Conservation (phyloP, 2,113 vertebrate genomes). For the Python bivittatus region DNA sequence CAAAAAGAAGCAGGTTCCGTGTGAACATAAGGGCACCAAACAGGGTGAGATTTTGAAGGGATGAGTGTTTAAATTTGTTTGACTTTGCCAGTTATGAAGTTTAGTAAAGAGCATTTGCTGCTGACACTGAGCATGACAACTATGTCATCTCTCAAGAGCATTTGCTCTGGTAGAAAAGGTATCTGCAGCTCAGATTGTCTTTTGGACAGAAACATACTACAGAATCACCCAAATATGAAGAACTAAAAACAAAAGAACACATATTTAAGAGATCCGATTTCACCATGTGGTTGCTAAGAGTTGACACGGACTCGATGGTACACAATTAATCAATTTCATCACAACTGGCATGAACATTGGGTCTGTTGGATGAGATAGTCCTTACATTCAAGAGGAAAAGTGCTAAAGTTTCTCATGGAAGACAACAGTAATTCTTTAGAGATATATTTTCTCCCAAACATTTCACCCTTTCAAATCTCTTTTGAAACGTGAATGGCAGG, state of each 20-base stretch:
- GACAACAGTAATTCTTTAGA: background rate
- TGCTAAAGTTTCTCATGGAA: background rate
- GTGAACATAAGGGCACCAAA: background rate
- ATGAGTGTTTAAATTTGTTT: background rate
- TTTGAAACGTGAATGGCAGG: background rate
- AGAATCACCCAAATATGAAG: background rate
- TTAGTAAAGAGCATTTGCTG: background rate
- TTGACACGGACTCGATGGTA: no score
- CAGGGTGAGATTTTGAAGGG: background rate
- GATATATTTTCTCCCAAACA: background rate
- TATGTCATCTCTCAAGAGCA: background rate
- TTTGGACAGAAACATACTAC: background rate
- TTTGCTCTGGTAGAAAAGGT: background rate
- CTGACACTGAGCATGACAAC: background rate
- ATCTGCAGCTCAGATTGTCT: background rate
- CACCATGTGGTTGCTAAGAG: no score
- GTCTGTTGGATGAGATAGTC: background rate
- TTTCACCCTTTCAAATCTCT: background rate
- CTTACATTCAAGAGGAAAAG: no score
- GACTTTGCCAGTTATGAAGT: background rate
- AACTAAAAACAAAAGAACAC: background rate
- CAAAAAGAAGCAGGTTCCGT: background rate
- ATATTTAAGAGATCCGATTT: background rate
- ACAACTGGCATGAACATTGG: background rate
- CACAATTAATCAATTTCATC: background rate